Conservation (phyloP, 2,113 vertebrate genomes). For the Hyaena hyaena region DNA sequence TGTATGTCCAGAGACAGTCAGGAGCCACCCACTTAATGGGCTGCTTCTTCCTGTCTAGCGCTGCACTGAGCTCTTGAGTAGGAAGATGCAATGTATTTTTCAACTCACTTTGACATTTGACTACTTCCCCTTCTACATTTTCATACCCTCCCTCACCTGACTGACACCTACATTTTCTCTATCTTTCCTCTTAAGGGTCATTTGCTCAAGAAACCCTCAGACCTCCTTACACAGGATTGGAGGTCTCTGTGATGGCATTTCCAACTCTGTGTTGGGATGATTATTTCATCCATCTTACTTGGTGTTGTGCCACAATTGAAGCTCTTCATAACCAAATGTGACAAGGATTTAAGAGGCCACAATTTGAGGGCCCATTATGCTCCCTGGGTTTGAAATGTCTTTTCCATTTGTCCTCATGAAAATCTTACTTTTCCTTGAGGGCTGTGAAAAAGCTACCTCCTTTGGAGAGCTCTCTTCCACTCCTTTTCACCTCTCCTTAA, state of each 20-base stretch:
- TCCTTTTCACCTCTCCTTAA: not conserved
- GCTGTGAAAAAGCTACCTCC: not conserved
- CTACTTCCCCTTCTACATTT: not conserved
- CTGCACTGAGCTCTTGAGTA: not conserved
- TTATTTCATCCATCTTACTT: not conserved
- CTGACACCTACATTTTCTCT: not conserved
- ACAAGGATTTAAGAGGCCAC: not conserved
- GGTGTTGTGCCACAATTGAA: not conserved
- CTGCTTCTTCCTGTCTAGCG: not conserved
- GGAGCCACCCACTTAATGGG: not conserved
- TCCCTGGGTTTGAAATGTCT: not conserved
- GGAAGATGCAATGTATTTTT: not conserved
- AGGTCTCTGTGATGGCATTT: not conserved
- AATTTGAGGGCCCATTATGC: not conserved
- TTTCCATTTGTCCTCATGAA: not conserved
- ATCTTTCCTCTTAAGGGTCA: not conserved
- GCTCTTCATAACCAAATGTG: not conserved
- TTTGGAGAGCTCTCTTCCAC: too few relatives aligned
- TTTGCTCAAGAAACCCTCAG: not conserved
- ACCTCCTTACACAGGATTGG: not conserved
- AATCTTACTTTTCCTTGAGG: not conserved
- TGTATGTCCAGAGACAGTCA: not conserved
- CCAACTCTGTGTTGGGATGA: not conserved
- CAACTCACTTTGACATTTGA: not conserved
- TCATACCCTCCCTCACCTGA: not conserved